Base-by-base conservation (phyloP, 2,797 vertebrate species). In the Hyperoplus immaculatus region DNA sequence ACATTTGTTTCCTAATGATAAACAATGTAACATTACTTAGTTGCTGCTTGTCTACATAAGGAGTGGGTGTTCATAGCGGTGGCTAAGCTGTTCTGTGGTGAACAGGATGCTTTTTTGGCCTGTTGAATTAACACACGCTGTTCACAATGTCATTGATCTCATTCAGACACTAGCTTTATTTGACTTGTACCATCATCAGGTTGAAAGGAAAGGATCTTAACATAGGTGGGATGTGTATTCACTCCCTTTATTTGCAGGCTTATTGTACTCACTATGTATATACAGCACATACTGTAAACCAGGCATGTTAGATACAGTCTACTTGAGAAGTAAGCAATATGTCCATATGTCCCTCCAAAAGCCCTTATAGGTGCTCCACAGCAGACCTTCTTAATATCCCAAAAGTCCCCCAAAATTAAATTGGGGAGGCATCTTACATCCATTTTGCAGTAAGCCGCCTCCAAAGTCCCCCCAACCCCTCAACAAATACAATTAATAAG, bases 1-100 rank as follows among this genome's bases (percentile, higher is more conserved):
- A 84, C 74, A 77, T 43, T 46, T 72, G 63, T 71, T 42, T 55
- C 45, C 50, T 71, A 39, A 69, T 80, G 65, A 78, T 69, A 58
- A 60, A 81, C 66, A 41, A 73, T 36, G 43, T 61, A 74, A 55
- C 55, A 43, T 59, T 21, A 57, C 49, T 59, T 8, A 60, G 18
- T 56, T n/a, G 15, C 49, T 7, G 54, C 53, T 74, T 69, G 36
- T 61, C 74, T 73, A 75, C 77, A 65, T 43, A 73, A 63, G 36
- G 0, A 38, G 14, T 2, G 18, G 38, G 38, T 64, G 46, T 57
- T 53, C 8, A 16, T 70, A 3, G n/a, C 3, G 57, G 63, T 58
- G 13, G n/a, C 53, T 57, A 54, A 66, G 14, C 58, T 16, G 21
- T 21, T 78, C 46, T 36, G 15, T 42, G 15, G 43, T 53, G 5